Evolutionary conservation across 2,113 vertebrate genomes (phyloP), one percentile per base, ranked within the genome.

Genomic region (Eptesicus fuscus): DNA sequence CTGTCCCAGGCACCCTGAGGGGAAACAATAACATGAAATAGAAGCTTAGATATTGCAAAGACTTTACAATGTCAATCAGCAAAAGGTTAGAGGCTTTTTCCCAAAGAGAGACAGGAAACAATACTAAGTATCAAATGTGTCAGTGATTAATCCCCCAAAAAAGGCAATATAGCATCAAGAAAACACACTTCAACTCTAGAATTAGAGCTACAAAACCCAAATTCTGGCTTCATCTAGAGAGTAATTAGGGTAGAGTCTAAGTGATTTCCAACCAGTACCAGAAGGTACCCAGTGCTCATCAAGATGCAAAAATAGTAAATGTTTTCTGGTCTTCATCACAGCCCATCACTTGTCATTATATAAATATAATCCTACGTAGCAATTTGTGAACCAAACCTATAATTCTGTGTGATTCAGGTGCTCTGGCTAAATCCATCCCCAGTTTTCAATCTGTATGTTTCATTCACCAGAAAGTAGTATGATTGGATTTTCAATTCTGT

Each of bases 371-470:
- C 40, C 13, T 28, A 78, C 44, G 5, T 4, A 89, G 59, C 40
- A 85, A 83, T 76, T 70, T 93, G 32, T 80, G n/a, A 90, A 86
- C 32, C 53, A 86, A 78, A 86, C n/a, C 70, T 71, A 71, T 65
- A 91, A 93, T 95, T 90, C 32, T 67, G 30, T 67, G 8, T 73
- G 47, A 88, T 80, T 95, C 32, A 83, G 56, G 8, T 80, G 23
- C 23, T 74, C n/a, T 37, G 47, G 3, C 35, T 88, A 37, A 10
- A 59, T 87, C 30, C 11, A 73, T 88, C 30, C 13, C 9, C 70
- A 35, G 28, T 9, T 74, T 84, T 92, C 22, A 95, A 28, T 51
- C 40, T 89, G n/a, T 44, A 40, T 59, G 35, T 79, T 96, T 94
- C 65, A 89, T 63, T 89, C 70, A 69, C 61, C 44, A 83, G 9